phyloP scores from a whole-genome alignment of 1,140 invertebrate species.

The Riptortus pedestris region DNA sequence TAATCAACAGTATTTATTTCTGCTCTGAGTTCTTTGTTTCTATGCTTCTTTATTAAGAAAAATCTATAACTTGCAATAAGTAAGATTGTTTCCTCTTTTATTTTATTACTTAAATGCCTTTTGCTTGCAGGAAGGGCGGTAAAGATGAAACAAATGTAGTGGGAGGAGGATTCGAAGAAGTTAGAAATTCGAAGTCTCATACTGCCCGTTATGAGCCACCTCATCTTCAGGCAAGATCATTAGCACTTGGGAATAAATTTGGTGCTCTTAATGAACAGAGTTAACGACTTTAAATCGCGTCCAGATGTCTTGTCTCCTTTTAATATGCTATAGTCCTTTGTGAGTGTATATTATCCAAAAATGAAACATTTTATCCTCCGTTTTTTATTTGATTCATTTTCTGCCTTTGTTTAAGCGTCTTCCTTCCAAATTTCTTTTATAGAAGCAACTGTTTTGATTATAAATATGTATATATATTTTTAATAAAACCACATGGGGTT shows the following conservation, averaged over 20 bases:
- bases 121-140: constrained; percentile 15
- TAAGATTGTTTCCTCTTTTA: no score
- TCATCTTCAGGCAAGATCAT: constrained; percentile 14
- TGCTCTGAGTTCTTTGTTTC: no score
- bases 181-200: constrained; percentile 28
- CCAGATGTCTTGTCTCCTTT: not conserved
- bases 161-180: constrained; percentile 31
- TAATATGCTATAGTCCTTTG: not conserved
- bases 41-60: no score
- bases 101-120: no score
- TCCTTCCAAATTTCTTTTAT: not conserved
- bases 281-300: constrained; percentile 18
- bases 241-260: constrained; percentile 31
- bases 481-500: no score
- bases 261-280: constrained; percentile 31
- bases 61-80: no score
- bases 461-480: not conserved
- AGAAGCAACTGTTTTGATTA: not conserved
- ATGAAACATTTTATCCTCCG: not conserved
- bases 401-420: not conserved
- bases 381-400: not conserved
- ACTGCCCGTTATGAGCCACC: constrained; percentile 28
- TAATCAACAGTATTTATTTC: no score
- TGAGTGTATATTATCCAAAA: not conserved
- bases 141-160: constrained; percentile 12